Base-by-base conservation (phyloP, 2,797 vertebrate species). In the Lagorchestes hirsutus region DNA sequence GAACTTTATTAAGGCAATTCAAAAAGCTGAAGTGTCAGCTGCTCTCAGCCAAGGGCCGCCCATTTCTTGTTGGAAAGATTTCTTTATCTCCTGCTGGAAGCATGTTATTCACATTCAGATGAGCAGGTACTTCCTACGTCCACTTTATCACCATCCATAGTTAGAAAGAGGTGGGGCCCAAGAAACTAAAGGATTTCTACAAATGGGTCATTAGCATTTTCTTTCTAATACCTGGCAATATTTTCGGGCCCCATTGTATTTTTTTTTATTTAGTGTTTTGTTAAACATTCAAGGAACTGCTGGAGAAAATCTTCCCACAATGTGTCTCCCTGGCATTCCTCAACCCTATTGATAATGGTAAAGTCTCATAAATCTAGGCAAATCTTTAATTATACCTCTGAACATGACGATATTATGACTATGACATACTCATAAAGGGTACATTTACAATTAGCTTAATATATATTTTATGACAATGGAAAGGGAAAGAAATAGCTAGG, bases 301-400 rank as follows among this genome's bases (percentile, higher is more conserved):
- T 99, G 99, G 99, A 98, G 97, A 97, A 98, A 99, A 98, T 91
- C 96, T 97, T 98, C 54, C 2, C 82, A 96, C 98, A 98, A 98
- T 98, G 98, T 98, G 96, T 98, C 98, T 98, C 99, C 91, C 97
- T 0, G 98, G 98, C 98, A 98, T 98, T 98, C 98, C 97, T 97
- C 97, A 98, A 98, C 98, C 98, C 98, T 99, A 98, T 98, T 98
- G 98, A 98, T 98, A 98, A 98, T 98, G 98, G 97, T 98, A 98
- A 98, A 98, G 98, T 97, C 98, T 97, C 99, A 98, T 98, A 99
- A 98, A 99, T 99, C 98, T 98, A 97, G 96, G 98, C 96, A 98
- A 98, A 98, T 98, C 98, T 98, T 98, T 98, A 98, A 99, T 99
- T 98, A 98, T 92, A 95, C 98, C 98, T 98, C 94, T 92, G 97